Evolutionary conservation across 2,888 invertebrate species (phyloP).

Genomic region (Cheilosia variabilis): DNA sequence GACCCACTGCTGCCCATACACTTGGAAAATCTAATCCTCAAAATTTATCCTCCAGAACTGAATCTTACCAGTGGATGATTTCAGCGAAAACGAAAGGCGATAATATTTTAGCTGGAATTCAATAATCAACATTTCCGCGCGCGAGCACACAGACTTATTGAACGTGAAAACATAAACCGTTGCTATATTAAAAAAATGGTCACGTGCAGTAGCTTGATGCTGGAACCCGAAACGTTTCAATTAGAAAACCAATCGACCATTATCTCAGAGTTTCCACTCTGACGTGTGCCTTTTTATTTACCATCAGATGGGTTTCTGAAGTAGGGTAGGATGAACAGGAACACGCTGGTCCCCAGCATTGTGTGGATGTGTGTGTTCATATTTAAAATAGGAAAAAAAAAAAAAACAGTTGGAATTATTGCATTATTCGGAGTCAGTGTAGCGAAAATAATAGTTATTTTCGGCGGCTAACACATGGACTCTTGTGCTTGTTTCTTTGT

Average conservation of each 20-base stretch:
- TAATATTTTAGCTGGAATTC: slow-evolving; percentile 37
- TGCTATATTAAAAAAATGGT: slow-evolving; percentile 40
- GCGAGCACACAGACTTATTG: not conserved
- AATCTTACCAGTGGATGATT: not conserved
- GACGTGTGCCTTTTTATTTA: slow-evolving; percentile 36
- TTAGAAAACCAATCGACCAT: slow-evolving; percentile 64
- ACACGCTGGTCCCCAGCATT: not conserved
- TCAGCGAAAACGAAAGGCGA: slow-evolving; percentile 12
- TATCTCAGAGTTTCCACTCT: slow-evolving; percentile 39
- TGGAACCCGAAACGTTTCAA: slow-evolving; percentile 54
- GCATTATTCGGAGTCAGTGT: slow-evolving; percentile 50
- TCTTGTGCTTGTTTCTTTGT: not conserved
- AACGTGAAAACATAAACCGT: slow-evolving; percentile 3
- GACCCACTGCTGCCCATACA: slow-evolving; percentile 13
- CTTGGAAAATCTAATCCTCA: slow-evolving; percentile 40
- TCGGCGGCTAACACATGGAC: not conserved
- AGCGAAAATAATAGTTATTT: slow-evolving; percentile 47
- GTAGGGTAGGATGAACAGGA: not conserved
- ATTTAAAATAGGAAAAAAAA: slow-evolving; percentile 27
- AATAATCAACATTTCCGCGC: slow-evolving; percentile 48
- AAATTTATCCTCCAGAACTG: slow-evolving; percentile 4
- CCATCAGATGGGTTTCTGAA: not conserved
- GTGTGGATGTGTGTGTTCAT: not conserved
- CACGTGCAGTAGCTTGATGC: slow-evolving; percentile 57
- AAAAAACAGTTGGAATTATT: slow-evolving; percentile 27